Evolutionary conservation across 2,888 invertebrate species (phyloP).

Genomic region (Melangyna quadrimaculata): DNA sequence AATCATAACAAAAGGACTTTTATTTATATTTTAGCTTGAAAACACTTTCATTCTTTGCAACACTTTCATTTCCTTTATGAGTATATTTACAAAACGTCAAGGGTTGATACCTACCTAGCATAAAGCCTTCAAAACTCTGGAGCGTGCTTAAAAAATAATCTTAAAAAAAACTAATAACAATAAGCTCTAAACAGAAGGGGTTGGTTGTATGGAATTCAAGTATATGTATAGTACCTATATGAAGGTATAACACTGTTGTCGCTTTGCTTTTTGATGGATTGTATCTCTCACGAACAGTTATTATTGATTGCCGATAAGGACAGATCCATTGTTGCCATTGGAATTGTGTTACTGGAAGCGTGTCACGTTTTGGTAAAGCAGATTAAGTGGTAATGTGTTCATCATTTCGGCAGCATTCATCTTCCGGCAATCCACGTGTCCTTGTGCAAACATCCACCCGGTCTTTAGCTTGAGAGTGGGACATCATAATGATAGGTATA

Average conservation of each 20-base stretch:
- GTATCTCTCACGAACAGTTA: slow-evolving; percentile 61
- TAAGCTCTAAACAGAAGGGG: slow-evolving; percentile 4
- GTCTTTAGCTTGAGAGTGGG: slow-evolving; percentile 6
- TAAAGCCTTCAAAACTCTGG: neutral
- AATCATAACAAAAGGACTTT: neutral
- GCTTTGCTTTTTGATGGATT: slow-evolving; percentile 64
- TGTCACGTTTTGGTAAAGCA: slow-evolving; percentile 69
- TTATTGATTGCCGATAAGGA: slow-evolving; percentile 69
- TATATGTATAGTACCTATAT: neutral
- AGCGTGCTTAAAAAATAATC: slow-evolving; percentile 30
- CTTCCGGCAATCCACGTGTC: slow-evolving; percentile 69
- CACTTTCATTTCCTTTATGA: slow-evolving; percentile 1
- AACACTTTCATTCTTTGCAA: slow-evolving; percentile 3
- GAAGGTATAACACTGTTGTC: neutral
- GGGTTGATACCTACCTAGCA: neutral
- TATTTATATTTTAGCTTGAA: slow-evolving; percentile 16
- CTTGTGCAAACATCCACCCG: slow-evolving; percentile 51
- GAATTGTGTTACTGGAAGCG: slow-evolving; percentile 63
- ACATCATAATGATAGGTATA: slow-evolving; percentile 35
- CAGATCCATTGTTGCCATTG: slow-evolving; percentile 63
- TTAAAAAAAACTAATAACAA: neutral
- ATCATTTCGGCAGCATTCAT: slow-evolving; percentile 60
- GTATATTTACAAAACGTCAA: neutral
- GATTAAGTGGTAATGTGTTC: slow-evolving; percentile 72
- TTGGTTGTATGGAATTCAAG: neutral